Percentiles rank a stretch among this genome's conserved stretches.
Evolutionary conservation across 1,140 invertebrate species (phyloP).

Genomic region (Aplysia californica): DNA sequence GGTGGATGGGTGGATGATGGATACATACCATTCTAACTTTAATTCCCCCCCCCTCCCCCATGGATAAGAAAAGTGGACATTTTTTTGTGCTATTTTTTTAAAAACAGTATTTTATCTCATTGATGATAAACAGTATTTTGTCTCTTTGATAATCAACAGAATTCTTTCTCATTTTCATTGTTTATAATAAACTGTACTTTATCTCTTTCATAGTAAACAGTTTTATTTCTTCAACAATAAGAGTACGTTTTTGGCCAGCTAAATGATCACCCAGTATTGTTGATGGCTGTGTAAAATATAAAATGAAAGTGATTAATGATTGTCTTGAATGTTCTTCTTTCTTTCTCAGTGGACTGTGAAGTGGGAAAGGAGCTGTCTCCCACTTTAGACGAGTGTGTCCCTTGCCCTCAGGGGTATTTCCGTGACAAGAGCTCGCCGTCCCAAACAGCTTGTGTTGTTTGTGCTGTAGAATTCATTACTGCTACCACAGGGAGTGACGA

Average conservation of each 20-base stretch:
- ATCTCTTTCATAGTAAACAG: neutral
- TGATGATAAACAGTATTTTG: neutral
- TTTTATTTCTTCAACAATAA: neutral
- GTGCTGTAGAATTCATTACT: conserved; percentile 27
- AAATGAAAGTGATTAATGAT: neutral
- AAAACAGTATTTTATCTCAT: neutral
- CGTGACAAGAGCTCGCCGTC: conserved; percentile 26
- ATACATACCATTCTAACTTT: no score
- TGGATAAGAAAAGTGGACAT: no score
- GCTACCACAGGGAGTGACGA: neutral
- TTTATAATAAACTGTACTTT: neutral
- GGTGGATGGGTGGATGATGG: no score
- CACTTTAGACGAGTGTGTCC: conserved; percentile 5
- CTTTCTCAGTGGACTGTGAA: conserved; percentile 26
- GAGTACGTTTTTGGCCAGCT: neutral
- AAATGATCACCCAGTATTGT: no score
- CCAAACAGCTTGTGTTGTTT: conserved; percentile 26
- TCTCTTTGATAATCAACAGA: neutral
- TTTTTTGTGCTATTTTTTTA: no score
- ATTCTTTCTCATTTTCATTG: neutral
- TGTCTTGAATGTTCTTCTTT: neutral
- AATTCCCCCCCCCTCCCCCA: no score
- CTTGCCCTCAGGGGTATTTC: conserved; percentile 32
- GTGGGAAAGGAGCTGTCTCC: conserved; percentile 20
- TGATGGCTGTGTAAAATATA: neutral